phyloP scores from a whole-genome alignment of 2,888 invertebrate species.

The Merodon equestris region DNA sequence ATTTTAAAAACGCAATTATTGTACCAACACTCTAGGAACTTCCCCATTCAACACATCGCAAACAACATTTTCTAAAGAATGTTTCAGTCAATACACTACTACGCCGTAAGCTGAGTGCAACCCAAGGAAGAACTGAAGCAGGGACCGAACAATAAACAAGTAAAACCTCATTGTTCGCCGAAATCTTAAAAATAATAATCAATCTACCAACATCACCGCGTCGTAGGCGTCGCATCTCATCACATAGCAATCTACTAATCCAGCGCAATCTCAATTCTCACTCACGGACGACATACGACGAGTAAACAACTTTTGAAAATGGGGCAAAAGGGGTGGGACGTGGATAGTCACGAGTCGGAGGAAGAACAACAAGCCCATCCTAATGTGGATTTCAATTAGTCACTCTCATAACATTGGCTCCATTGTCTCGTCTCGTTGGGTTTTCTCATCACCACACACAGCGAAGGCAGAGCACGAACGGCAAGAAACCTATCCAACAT shows the following conservation, averaged over 20 bases:
- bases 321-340: too few species aligned
- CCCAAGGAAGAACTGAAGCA: not conserved
- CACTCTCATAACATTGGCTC: slow-evolving; percentile 31
- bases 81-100: too few species aligned
- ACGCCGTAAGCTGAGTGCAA: too few species aligned
- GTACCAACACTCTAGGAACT: too few species aligned
- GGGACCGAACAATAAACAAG: not conserved
- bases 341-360: too few species aligned
- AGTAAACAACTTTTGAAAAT: slow-evolving; percentile 15
- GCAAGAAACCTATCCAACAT: too few species aligned
- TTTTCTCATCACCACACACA: not conserved
- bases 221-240: slow-evolving; percentile 20
- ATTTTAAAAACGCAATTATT: too few species aligned
- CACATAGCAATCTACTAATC: slow-evolving; percentile 8
- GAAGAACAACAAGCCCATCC: slow-evolving; percentile 10
- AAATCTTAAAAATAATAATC: not conserved
- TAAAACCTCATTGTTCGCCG: not conserved
- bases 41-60: too few species aligned
- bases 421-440: slow-evolving; percentile 19
- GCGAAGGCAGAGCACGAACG: not conserved
- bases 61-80: too few species aligned
- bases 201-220: too few species aligned
- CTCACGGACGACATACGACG: not conserved
- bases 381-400: slow-evolving; percentile 37
- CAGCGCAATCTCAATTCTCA: slow-evolving; percentile 5